These are phyloP conservation scores for Embidobia sp. DNA, from an alignment of 2,888 invertebrate genomes.

Conservation along the genomic window DNA sequence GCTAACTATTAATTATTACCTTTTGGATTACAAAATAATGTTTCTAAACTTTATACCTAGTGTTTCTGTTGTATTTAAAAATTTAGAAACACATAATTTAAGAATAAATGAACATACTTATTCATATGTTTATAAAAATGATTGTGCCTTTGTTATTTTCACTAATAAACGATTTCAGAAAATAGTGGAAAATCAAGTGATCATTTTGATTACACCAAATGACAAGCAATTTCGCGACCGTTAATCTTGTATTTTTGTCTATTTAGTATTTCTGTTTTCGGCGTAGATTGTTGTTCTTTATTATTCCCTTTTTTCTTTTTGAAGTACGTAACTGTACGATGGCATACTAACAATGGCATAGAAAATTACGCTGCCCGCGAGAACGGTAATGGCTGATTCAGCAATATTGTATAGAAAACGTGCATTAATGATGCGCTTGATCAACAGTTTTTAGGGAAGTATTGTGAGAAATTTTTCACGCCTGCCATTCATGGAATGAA, in stretches of 20 bases:
- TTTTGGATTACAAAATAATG: no score
- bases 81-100: no score
- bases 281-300: constrained; percentile 45
- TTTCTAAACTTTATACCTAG: no score
- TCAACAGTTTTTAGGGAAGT: constrained; percentile 73
- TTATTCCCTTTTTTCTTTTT: constrained; percentile 37
- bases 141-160: no score
- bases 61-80: no score
- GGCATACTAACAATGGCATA: constrained; percentile 62
- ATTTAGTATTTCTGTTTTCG: constrained; percentile 51
- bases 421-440: constrained; percentile 74
- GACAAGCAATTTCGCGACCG: constrained; percentile 41
- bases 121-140: no score
- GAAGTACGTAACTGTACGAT: constrained; percentile 20
- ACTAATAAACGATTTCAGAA: not conserved
- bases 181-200: constrained; percentile 22
- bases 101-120: no score
- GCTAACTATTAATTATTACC: no score
- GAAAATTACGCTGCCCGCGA: constrained; percentile 66
- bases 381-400: constrained; percentile 74
- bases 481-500: constrained; percentile 74
- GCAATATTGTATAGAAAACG: constrained; percentile 71
- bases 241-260: constrained; percentile 45
- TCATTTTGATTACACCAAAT: constrained; percentile 43
- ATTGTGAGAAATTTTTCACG: constrained; percentile 77